Percentiles rank a stretch among this genome's conserved stretches.
These are phyloP conservation scores for Nemotelus pantherinus DNA, from an alignment of 2,888 invertebrate species.

Conservation along the genomic window DNA sequence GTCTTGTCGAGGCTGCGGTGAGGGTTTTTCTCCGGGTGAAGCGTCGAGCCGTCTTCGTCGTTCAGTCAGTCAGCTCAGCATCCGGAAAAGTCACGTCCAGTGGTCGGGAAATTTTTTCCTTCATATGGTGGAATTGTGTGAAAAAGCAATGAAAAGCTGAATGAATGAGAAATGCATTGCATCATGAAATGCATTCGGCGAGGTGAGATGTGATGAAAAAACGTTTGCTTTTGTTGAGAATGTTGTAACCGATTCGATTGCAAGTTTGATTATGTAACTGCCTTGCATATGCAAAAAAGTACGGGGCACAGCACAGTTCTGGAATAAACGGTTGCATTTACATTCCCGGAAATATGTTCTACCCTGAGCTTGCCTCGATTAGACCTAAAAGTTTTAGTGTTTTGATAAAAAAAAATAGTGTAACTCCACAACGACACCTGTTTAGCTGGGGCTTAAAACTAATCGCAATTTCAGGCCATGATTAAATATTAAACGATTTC, in stretches of 20 bases:
- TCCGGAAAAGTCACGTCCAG: conserved; percentile 33
- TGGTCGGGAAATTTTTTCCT: conserved; percentile 16
- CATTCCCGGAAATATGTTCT: too few relatives aligned
- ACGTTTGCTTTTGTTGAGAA: neutral
- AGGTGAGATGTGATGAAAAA: neutral
- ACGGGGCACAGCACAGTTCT: too few relatives aligned
- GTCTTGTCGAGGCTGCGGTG: neutral
- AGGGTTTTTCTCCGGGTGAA: conserved; percentile 10
- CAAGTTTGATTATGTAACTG: neutral
- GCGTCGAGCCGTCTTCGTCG: conserved; percentile 23
- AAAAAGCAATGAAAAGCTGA: conserved; percentile 12
- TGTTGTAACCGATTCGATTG: neutral
- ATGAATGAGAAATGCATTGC: neutral
- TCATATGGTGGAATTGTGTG: conserved; percentile 19
- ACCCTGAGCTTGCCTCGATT: too few relatives aligned
- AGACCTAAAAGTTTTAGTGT: too few relatives aligned
- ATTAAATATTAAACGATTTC: too few relatives aligned
- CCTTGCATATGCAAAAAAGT: too few relatives aligned
- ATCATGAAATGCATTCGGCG: neutral
- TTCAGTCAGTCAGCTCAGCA: neutral
- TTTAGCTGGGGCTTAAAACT: too few relatives aligned
- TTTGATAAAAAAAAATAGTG: too few relatives aligned
- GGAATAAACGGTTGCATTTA: too few relatives aligned
- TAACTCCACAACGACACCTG: too few relatives aligned
- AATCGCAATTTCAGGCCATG: too few relatives aligned